These are phyloP conservation scores for Samia ricini DNA, from an alignment of 1,140 invertebrate species.

Conservation along the genomic window DNA sequence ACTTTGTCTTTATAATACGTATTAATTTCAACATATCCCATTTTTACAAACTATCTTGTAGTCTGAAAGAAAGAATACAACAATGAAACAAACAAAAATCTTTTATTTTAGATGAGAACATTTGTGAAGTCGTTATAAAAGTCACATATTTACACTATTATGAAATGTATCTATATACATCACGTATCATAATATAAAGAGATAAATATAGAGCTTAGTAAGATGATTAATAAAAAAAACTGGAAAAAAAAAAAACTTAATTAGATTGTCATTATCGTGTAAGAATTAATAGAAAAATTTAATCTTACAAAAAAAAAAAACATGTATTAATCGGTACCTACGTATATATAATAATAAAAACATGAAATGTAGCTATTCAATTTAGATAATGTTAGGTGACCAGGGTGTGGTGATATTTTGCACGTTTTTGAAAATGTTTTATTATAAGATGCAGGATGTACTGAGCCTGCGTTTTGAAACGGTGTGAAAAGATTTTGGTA, in stretches of 20 bases:
- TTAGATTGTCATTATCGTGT: conserved; percentile 64
- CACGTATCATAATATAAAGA: conserved; percentile 57
- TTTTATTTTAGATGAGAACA: conserved; percentile 43
- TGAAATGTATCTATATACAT: conserved; percentile 72
- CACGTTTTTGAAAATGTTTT: conserved; percentile 76
- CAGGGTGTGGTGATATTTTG: conserved; percentile 78
- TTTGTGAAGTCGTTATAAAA: conserved; percentile 52
- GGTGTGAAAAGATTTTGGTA: conserved; percentile 31
- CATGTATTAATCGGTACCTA: conserved; percentile 64
- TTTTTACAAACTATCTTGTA: conserved; percentile 33
- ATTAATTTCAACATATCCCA: conserved; percentile 41
- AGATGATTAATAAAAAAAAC: conserved; percentile 63
- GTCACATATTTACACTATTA: conserved; percentile 74
- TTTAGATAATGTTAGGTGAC: conserved; percentile 76
- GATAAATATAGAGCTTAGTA: conserved; percentile 76
- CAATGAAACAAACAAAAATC: too few species aligned
- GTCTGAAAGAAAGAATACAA: conserved; percentile 15
- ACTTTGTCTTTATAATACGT: conserved; percentile 13
- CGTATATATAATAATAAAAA: conserved; percentile 49
- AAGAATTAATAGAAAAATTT: conserved; percentile 63
- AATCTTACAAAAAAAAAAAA: conserved; percentile 54
- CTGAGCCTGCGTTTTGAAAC: conserved; percentile 57
- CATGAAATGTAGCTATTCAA: conserved; percentile 67
- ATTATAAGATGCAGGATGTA: conserved; percentile 54
- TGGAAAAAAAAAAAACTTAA: conserved; percentile 51